Conservation (phyloP, 2,113 vertebrate species). For the Saimiri boliviensis region DNA sequence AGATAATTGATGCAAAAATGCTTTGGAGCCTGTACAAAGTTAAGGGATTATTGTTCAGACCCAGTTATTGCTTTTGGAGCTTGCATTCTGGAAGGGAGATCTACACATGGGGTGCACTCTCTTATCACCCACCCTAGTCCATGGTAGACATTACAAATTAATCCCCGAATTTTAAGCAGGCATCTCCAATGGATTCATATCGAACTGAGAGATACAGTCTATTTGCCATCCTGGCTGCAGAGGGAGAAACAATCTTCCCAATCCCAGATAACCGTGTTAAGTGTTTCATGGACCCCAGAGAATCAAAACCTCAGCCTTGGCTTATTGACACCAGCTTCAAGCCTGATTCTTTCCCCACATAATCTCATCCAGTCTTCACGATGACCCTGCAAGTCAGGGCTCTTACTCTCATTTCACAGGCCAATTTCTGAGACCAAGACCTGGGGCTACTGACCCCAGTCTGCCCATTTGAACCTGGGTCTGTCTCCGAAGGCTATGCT, state of each 20-base stretch:
- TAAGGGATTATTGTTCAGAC: not conserved
- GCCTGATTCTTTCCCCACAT: not conserved
- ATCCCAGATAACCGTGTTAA: not conserved
- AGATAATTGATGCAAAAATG: not conserved
- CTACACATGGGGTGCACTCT: not conserved
- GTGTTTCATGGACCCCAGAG: not conserved
- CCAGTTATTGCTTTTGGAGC: not conserved
- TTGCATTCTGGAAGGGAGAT: not conserved
- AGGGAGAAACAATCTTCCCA: not conserved
- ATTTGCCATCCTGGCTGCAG: not conserved
- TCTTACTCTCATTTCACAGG: not conserved
- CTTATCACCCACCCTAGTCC: not conserved
- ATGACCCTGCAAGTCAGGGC: not conserved
- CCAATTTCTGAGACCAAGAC: not conserved
- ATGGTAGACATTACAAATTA: constrained; percentile 37
- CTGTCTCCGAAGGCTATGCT: not conserved
- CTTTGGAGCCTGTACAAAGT: not conserved
- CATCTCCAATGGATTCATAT: not conserved
- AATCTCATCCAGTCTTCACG: not conserved
- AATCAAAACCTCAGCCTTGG: not conserved
- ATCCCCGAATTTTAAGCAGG: not conserved
- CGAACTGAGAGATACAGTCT: not conserved
- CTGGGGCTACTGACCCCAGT: not conserved
- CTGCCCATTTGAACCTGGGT: not conserved
- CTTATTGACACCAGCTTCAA: rapidly evolving